Percentiles rank a stretch among this genome's conserved stretches.
These are phyloP conservation scores for Sebastes matsubarae DNA, from an alignment of 2,797 vertebrate species.

Conservation along the genomic window DNA sequence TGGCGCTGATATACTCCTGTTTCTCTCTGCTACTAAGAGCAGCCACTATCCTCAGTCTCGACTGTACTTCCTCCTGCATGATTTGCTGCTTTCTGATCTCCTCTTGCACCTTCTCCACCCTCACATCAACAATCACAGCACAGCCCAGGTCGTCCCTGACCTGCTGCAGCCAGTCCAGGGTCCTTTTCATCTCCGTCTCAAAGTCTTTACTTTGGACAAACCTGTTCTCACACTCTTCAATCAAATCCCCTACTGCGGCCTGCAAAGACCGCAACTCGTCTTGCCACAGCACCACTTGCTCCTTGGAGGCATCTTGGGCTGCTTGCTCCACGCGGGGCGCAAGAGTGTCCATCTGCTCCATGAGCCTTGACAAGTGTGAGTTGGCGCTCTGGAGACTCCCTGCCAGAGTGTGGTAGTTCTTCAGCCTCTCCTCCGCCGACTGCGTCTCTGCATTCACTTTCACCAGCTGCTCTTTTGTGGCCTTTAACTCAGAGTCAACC, in stretches of 20 bases:
- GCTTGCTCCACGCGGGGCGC: constrained; percentile 87
- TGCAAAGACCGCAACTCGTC: constrained; percentile 90
- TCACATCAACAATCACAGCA: constrained; percentile 87
- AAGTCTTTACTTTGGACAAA: constrained; percentile 97
- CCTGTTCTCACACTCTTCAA: constrained; percentile 92
- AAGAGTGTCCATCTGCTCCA: constrained; percentile 90
- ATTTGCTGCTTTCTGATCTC: constrained; percentile 96
- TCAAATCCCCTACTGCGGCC: constrained; percentile 83
- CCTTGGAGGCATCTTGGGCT: constrained; percentile 84
- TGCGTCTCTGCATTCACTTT: constrained; percentile 93
- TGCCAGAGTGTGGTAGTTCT: constrained; percentile 90
- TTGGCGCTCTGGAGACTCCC: constrained; percentile 91
- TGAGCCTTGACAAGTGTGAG: constrained; percentile 87
- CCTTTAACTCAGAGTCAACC: constrained; percentile 87
- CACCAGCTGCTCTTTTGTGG: constrained; percentile 84
- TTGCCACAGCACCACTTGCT: constrained; percentile 89
- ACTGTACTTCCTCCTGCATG: constrained; percentile 96
- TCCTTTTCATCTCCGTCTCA: constrained; percentile 92
- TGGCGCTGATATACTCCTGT: constrained; percentile 88
- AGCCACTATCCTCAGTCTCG: constrained; percentile 92
- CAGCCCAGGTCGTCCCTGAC: constrained; percentile 87
- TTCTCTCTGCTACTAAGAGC: constrained; percentile 93
- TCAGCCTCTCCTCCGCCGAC: constrained; percentile 92
- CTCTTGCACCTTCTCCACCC: constrained; percentile 92
- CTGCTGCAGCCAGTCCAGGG: constrained; percentile 91